Percentiles rank a stretch among this genome's conserved stretches.
phyloP scores from a whole-genome alignment of 92 coral and sea anemone genomes.

The Zoanthus sansibaricus region DNA sequence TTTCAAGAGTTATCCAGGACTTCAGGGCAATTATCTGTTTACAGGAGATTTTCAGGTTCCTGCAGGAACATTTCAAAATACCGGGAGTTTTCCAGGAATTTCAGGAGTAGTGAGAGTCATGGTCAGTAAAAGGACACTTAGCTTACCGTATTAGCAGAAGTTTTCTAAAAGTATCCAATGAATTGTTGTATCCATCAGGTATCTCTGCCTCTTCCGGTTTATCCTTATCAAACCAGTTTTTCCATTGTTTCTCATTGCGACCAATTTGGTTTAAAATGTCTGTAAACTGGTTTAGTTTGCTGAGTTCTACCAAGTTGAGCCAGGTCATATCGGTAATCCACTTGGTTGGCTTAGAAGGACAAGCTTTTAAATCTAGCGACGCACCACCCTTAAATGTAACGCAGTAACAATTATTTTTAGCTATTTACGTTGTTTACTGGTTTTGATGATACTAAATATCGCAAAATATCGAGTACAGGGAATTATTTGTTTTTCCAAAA shows the following conservation, averaged over 20 bases:
- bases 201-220: slow-evolving; percentile 96
- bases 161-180: slow-evolving; percentile 94
- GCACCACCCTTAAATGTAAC: slow-evolving; percentile 83
- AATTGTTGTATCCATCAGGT: slow-evolving; percentile 98
- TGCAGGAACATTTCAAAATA: no score
- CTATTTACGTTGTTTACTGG: neutral
- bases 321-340: slow-evolving; percentile 98
- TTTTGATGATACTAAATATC: neutral
- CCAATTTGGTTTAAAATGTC: slow-evolving; percentile 96
- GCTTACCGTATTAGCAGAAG: slow-evolving; percentile 89
- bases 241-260: slow-evolving; percentile 98
- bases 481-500: no score
- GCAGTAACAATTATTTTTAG: neutral
- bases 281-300: slow-evolving; percentile 92
- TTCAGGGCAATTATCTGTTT: no score
- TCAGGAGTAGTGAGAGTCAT: no score
- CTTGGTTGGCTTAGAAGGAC: slow-evolving; percentile 89
- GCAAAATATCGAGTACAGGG: no score
- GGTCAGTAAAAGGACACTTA: no score
- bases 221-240: slow-evolving; percentile 97
- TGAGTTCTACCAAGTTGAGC: slow-evolving; percentile 91
- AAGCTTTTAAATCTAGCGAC: slow-evolving; percentile 91
- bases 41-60: no score
- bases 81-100: no score
- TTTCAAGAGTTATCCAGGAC: no score